phyloP scores from a whole-genome alignment of 2,888 invertebrate genomes.

The Leucophenga maculata region DNA sequence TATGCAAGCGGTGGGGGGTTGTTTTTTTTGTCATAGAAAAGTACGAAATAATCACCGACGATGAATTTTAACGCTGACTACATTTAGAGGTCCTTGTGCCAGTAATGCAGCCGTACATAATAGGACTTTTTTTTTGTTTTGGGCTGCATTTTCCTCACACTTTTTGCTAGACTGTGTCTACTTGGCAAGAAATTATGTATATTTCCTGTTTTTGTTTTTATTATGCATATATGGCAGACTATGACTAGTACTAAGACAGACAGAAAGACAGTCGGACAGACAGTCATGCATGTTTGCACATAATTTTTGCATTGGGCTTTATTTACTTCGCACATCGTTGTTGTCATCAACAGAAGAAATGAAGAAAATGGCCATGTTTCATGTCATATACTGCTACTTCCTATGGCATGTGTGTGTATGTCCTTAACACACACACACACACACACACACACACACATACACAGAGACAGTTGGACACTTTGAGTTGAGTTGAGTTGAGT shows the following conservation, averaged over 20 bases:
- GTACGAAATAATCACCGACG: not conserved
- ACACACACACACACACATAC: no score
- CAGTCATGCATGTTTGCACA: conserved; percentile 11
- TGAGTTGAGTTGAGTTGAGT: no score
- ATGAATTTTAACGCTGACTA: conserved; percentile 59
- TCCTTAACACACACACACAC: no score
- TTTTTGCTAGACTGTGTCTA: conserved; percentile 45
- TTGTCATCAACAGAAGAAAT: no score
- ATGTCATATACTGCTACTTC: no score
- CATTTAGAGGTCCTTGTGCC: conserved; percentile 61
- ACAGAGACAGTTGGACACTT: no score
- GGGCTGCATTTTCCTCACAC: conserved; percentile 19
- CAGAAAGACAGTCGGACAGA: not conserved
- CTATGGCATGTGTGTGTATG: no score
- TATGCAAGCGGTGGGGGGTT: no score
- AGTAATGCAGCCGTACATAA: conserved; percentile 63
- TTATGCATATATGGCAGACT: conserved; percentile 25
- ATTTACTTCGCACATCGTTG: no score
- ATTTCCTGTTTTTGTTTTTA: conserved; percentile 15
- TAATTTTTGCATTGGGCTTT: not conserved
- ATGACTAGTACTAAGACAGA: not conserved
- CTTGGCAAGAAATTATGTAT: not conserved
- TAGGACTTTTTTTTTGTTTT: conserved; percentile 43
- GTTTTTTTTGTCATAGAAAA: not conserved
- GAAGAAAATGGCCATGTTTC: no score